Evolutionary conservation across 2,888 invertebrate genomes (phyloP).

Genomic region (Himalopsyche kuldschensis): DNA sequence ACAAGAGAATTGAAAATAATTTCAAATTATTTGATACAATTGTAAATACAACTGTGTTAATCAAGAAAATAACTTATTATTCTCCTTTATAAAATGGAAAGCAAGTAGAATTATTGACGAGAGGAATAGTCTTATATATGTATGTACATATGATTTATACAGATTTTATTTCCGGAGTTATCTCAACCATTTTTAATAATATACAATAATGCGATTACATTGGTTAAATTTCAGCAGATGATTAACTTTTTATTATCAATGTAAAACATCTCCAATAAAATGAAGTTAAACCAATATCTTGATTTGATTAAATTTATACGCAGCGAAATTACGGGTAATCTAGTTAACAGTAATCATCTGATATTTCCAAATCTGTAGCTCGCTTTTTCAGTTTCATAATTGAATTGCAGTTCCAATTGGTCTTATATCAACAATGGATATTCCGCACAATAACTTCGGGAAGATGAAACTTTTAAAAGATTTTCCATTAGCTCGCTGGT

Average conservation of each 20-base stretch:
- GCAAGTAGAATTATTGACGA: too few species aligned
- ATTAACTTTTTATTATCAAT: background rate
- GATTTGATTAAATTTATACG: background rate
- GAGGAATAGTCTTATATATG: too few species aligned
- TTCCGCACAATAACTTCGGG: slow-evolving; percentile 28
- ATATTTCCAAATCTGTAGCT: background rate
- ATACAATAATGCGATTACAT: background rate
- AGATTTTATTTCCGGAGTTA: too few species aligned
- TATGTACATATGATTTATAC: too few species aligned
- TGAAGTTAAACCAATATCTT: background rate
- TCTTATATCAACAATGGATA: slow-evolving; percentile 27
- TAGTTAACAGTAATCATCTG: background rate
- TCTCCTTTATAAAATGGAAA: too few species aligned
- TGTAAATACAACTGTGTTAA: too few species aligned
- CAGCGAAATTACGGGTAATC: background rate
- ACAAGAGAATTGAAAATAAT: too few species aligned
- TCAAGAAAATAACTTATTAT: too few species aligned
- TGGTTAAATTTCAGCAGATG: background rate
- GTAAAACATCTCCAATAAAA: background rate
- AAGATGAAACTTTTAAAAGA: slow-evolving; percentile 29
- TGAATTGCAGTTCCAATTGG: slow-evolving; percentile 35
- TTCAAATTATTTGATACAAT: too few species aligned
- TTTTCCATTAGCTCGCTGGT: slow-evolving; percentile 1
- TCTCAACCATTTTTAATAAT: too few species aligned
- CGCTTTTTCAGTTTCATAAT: slow-evolving; percentile 27